Evolutionary conservation across 2,113 vertebrate genomes (phyloP), one percentile per base, ranked within the genome.

Genomic region (Cheilinus undulatus): DNA sequence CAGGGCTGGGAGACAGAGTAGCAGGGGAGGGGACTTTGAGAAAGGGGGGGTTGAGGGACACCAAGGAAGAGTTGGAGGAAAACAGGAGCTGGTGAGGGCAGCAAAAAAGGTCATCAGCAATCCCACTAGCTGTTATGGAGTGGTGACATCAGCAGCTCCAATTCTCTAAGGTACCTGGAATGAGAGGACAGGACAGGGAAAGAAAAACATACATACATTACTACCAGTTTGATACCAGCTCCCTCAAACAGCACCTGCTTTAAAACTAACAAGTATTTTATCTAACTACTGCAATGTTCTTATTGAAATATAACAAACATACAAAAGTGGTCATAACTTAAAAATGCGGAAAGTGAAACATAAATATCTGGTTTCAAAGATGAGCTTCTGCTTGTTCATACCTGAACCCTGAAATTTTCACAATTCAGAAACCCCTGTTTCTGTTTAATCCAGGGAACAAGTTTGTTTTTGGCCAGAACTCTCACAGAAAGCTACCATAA

Each of bases 1-100:
- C 32, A 13, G 26, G 73, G 60, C 69, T 63, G 62, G 54, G 77
- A 82, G 68, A 62, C 73, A 34, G 53, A 49, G 77, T n/a, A 52
- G 53, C 67, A 73, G 76, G 82, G 82, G 71, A 50, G 73, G 66
- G 30, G 57, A 76, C 63, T 27, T 69, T 53, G 64, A 85, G 80
- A 59, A 82, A 76, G 64, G 70, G 88, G 73, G 82, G 85, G 69
- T n/a, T 82, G 78, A 74, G 64, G 63, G 46, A 65, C 51, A 70
- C 13, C 64, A 50, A 80, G 69, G 54, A 76, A 59, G 73, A 72
- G 61, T 12, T 50, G 63, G 36, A 62, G 62, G 56, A 75, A 57
- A 78, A 66, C 30, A 34, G 69, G 73, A 71, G 69, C 40, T 8
- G 66, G 17, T 51, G 58, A 83, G 54, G 69, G 22, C 48, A 56